Percentiles rank a stretch among this genome's conserved stretches.
These are phyloP conservation scores for Lymantria dispar DNA, from an alignment of 2,888 invertebrate genomes.

Conservation along the genomic window DNA sequence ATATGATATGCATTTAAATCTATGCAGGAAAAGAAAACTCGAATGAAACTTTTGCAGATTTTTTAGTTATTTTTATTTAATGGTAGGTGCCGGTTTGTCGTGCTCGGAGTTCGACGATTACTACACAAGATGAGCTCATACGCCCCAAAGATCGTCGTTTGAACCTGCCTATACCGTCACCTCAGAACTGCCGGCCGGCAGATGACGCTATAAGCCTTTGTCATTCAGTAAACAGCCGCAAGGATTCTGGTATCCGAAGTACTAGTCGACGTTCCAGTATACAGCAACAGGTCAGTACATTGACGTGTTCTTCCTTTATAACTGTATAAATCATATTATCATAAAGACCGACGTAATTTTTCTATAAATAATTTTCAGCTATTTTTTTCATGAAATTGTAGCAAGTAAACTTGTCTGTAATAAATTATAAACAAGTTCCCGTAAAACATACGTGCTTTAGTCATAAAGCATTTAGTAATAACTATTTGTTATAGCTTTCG, in stretches of 20 bases:
- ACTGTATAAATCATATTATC: constrained; percentile 20
- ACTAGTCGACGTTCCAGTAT: constrained; percentile 93
- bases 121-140: constrained; percentile 63
- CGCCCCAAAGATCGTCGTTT: constrained; percentile 65
- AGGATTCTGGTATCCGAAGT: constrained; percentile 94
- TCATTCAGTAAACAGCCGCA: constrained; percentile 90
- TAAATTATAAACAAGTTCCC: constrained; percentile 42
- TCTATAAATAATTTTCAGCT: constrained; percentile 23
- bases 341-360: constrained; percentile 20
- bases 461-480: constrained; percentile 28
- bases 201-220: constrained; percentile 88
- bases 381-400: constrained; percentile 34
- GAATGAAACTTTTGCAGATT: neutral
- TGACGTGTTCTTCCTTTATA: neutral
- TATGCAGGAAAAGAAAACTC: no score
- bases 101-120: constrained; percentile 74
- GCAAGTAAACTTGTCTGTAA: constrained; percentile 42
- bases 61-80: constrained; percentile 7
- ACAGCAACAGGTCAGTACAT: constrained; percentile 87
- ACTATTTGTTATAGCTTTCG: constrained; percentile 14
- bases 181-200: constrained; percentile 45
- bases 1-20: no score
- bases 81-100: constrained; percentile 70
- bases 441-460: constrained; percentile 17
- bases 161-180: constrained; percentile 70